phyloP scores from a whole-genome alignment of 2,888 invertebrate species.

The Plagiodera versicolora region DNA sequence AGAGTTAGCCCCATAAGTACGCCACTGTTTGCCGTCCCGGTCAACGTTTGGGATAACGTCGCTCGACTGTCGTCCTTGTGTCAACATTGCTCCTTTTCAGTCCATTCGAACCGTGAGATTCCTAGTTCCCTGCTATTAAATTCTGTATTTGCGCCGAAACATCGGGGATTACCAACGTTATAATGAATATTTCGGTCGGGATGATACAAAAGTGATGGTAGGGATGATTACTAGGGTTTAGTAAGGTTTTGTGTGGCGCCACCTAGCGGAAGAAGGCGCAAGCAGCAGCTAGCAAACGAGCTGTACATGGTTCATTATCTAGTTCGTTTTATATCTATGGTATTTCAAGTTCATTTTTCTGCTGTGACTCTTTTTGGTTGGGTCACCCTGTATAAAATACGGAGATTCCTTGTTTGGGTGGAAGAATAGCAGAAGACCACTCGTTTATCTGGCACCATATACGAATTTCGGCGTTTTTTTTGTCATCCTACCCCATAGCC shows the following conservation, averaged over 20 bases:
- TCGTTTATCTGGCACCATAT: background rate
- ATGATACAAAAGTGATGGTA: background rate
- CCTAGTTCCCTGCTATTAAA: conserved; percentile 27
- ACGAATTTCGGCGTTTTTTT: background rate
- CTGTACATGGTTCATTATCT: no score
- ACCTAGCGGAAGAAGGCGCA: no score
- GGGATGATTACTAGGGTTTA: no score
- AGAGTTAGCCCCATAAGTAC: background rate
- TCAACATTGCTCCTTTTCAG: conserved; percentile 39
- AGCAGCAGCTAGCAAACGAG: no score
- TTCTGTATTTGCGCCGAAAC: conserved; percentile 35
- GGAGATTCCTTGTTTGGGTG: no score
- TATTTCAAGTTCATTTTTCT: no score
- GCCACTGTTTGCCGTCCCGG: background rate
- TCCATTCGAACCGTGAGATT: conserved; percentile 38
- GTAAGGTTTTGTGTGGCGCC: no score
- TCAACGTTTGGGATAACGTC: conserved; percentile 18
- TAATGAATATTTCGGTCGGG: conserved; percentile 28
- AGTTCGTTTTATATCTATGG: no score
- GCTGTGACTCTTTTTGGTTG: no score
- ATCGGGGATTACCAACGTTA: conserved; percentile 33
- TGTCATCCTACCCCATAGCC: background rate
- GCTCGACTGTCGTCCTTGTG: conserved; percentile 39
- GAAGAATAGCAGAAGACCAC: background rate
- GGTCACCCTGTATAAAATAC: no score